phyloP scores from a whole-genome alignment of 1,140 invertebrate species.

The Tyrophagus putrescentiae region DNA sequence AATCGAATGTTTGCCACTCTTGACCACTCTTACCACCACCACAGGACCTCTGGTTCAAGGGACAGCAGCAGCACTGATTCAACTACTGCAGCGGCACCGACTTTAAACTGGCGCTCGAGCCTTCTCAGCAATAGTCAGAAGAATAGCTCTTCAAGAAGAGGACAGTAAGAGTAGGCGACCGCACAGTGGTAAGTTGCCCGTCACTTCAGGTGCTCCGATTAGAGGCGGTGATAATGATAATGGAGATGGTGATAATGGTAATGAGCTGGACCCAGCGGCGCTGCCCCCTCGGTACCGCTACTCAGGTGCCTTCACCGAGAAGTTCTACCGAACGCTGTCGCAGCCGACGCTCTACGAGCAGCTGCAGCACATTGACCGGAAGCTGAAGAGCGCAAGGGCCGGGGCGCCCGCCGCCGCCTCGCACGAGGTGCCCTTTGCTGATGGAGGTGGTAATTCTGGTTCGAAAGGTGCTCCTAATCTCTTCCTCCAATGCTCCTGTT shows the following conservation, averaged over 20 bases:
- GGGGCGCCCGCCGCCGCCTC: neutral
- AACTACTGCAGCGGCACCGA: too few species aligned
- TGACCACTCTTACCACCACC: too few species aligned
- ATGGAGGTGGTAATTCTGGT: neutral
- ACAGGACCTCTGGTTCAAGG: too few species aligned
- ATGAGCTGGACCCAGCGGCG: neutral
- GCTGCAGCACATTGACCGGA: neutral
- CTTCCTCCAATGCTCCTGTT: conserved; percentile 3
- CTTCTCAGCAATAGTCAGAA: too few species aligned
- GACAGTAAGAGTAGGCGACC: too few species aligned
- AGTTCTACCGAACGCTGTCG: conserved; percentile 15
- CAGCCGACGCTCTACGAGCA: conserved; percentile 9
- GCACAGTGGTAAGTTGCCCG: too few species aligned
- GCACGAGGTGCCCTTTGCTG: neutral
- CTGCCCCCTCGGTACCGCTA: conserved; percentile 13
- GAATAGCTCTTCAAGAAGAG: too few species aligned
- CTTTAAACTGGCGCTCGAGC: too few species aligned
- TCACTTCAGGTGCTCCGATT: too few species aligned
- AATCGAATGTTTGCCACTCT: too few species aligned
- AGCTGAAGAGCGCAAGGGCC: neutral
- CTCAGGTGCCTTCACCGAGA: conserved; percentile 14
- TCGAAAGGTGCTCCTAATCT: too few species aligned
- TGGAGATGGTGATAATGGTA: neutral
- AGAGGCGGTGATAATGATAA: neutral
- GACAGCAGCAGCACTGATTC: too few species aligned